phyloP scores from a whole-genome alignment of 1,140 invertebrate species.

The Sycophaga agraensis region DNA sequence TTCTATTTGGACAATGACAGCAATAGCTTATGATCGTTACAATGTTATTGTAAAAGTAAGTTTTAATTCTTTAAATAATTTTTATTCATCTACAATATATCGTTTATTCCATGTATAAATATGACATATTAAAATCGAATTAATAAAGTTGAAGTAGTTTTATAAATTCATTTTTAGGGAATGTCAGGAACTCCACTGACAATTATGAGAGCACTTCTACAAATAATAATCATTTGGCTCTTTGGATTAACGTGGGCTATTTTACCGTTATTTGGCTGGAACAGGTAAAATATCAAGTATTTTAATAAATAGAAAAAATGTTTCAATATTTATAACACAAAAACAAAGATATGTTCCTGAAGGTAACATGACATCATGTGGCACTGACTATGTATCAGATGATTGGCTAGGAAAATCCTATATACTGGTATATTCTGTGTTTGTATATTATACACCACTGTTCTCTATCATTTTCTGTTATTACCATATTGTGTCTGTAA shows the following conservation, averaged over 20 bases:
- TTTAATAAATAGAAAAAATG: conserved; percentile 9
- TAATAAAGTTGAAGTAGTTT: not conserved
- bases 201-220: conserved; percentile 66
- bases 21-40: conserved; percentile 81
- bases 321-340: not conserved
- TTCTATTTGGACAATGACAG: conserved; percentile 82
- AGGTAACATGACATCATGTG: conserved; percentile 83
- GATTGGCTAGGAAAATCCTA: conserved; percentile 69
- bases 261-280: conserved; percentile 78
- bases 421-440: conserved; percentile 70
- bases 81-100: too few species aligned
- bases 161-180: conserved; percentile 53
- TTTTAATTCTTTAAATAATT: not conserved
- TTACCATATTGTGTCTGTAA: conserved; percentile 70
- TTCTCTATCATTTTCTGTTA: conserved; percentile 76
- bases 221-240: conserved; percentile 71
- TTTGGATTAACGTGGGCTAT: conserved; percentile 70
- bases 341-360: conserved; percentile 88
- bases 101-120: too few species aligned
- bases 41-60: conserved; percentile 76
- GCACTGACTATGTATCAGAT: conserved; percentile 77
- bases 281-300: conserved; percentile 60
- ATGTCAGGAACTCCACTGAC: conserved; percentile 72
- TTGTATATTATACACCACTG: conserved; percentile 72
- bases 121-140: not conserved